Conservation (phyloP, 2,113 vertebrate species). For the Ariopsis seemanni region DNA sequence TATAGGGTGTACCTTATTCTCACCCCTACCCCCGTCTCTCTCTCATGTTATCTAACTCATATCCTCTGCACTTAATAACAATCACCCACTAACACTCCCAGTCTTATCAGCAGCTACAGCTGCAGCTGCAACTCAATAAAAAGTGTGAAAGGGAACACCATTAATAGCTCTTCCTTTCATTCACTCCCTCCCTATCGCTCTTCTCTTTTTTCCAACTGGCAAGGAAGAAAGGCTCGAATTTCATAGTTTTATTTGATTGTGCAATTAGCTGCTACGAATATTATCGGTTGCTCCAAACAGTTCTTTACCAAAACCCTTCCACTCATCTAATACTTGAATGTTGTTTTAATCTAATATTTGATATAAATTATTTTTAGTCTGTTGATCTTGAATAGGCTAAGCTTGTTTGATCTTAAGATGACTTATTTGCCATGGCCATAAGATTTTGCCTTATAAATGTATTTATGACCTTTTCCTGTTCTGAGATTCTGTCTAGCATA, state of each 20-base stretch:
- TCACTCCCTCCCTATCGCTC: slow-evolving; percentile 17
- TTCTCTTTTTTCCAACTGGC: slow-evolving; percentile 53
- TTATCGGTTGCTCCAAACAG: neutral
- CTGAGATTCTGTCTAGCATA: neutral
- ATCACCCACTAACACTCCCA: slow-evolving; percentile 61
- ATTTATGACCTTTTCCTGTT: slow-evolving; percentile 18
- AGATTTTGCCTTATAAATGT: slow-evolving; percentile 7
- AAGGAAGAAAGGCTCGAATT: slow-evolving; percentile 55
- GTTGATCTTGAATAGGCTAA: neutral
- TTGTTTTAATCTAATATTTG: neutral
- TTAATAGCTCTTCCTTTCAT: slow-evolving; percentile 54
- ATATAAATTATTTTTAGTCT: neutral
- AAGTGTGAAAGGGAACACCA: slow-evolving; percentile 60
- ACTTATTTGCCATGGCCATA: neutral
- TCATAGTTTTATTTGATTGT: slow-evolving; percentile 23
- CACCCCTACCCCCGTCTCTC: neutral
- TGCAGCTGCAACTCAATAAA: slow-evolving; percentile 79
- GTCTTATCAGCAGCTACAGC: slow-evolving; percentile 76
- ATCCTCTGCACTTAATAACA: slow-evolving; percentile 64
- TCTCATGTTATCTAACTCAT: slow-evolving; percentile 64
- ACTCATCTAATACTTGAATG: neutral
- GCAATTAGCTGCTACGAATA: neutral
- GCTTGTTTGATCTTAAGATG: slow-evolving; percentile 1
- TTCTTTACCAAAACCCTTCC: neutral
- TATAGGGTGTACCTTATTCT: slow-evolving; percentile 2